Conservation (phyloP, 2,888 invertebrate genomes). For the Ditylenchus weischeri region DNA sequence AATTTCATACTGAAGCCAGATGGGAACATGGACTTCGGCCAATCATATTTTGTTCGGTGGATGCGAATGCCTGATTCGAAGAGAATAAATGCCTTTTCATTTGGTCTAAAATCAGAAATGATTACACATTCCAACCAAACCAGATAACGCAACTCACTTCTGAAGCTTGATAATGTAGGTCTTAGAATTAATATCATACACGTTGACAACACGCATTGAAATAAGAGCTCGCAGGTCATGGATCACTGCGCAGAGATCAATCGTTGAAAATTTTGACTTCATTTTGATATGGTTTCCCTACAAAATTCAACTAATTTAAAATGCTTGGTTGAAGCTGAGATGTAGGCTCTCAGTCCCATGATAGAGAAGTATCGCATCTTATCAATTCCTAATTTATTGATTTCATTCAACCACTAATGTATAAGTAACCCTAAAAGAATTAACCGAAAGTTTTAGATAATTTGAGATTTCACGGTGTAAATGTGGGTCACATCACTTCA, state of each 20-base stretch:
- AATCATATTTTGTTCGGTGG: conserved; percentile 90
- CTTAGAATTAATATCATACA: conserved; percentile 94
- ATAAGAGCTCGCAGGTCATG: conserved; percentile 77
- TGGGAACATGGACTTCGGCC: conserved; percentile 80
- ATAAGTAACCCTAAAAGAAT: too few relatives aligned
- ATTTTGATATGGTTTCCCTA: conserved; percentile 21
- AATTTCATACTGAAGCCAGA: conserved; percentile 91
- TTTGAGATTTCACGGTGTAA: too few relatives aligned
- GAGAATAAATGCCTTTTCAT: conserved; percentile 81
- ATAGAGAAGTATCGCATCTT: too few relatives aligned
- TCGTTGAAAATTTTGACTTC: conserved; percentile 73
- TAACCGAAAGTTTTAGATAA: too few relatives aligned
- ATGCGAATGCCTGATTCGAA: conserved; percentile 90
- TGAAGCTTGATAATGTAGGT: conserved; percentile 80
- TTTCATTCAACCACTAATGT: too few relatives aligned
- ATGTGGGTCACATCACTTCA: too few relatives aligned
- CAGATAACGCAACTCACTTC: conserved; percentile 58
- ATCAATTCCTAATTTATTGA: too few relatives aligned
- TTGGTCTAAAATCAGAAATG: conserved; percentile 66
- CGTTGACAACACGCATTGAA: conserved; percentile 89
- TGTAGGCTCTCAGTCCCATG: too few relatives aligned
- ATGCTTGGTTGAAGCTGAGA: too few relatives aligned
- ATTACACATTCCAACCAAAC: conserved; percentile 2
- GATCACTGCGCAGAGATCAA: conserved; percentile 83
- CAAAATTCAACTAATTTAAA: conserved; percentile 6